Base-by-base conservation (phyloP, 2,888 invertebrate species). In the Caenorhabditis doughertyi region DNA sequence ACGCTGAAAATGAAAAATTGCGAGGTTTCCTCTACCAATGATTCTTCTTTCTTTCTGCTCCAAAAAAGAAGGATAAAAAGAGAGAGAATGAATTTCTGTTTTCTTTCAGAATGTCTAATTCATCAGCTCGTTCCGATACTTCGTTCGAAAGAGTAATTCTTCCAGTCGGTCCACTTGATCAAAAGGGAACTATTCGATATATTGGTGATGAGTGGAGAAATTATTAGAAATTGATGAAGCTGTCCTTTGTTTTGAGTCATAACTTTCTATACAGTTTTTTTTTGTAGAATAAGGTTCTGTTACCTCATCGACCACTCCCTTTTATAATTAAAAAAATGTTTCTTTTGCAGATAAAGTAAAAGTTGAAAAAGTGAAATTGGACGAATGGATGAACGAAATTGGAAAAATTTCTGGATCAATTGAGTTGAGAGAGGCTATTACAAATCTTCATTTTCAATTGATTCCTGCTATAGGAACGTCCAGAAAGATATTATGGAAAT, bases 341-440 rank as follows among this genome's bases (percentile, higher is more conserved):
- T 29, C 3, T 21, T 16, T 72, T 67, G 1, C 70, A 70, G 68
- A 53, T 13, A 21, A 51, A 4, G n/a, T 13, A 9, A 18, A 42
- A 27, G 23, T 70, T 2, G 51, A 44, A 16, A 55, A 56, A 16
- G 16, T 25, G 27, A 65, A 25, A 7, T 42, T 76, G 18, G 58
- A 42, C 4, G 72, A 73, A 25, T 77, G 64, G 67, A 77, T 64
- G 82, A 39, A 42, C 16, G 55, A n/a, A 13, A 49, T 79, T 18
- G 82, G 72, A 0, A 42, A 49, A 3, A 35, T 73, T 18, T 49
- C 47, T 16, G 81, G 76, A 25, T 42, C 70, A 4, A 21, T n/a
- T 0, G 76, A 76, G 13, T 18, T 81, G 25, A 51, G 76, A 3
- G 76, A 81, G 49, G 67, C 42, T 39, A 35, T 81, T n/a, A 64